A percentile compares a stretch with the other conserved stretches of the same genome.
phyloP scores from a whole-genome alignment of 1,140 invertebrate species.

The Halyomorpha halys region DNA sequence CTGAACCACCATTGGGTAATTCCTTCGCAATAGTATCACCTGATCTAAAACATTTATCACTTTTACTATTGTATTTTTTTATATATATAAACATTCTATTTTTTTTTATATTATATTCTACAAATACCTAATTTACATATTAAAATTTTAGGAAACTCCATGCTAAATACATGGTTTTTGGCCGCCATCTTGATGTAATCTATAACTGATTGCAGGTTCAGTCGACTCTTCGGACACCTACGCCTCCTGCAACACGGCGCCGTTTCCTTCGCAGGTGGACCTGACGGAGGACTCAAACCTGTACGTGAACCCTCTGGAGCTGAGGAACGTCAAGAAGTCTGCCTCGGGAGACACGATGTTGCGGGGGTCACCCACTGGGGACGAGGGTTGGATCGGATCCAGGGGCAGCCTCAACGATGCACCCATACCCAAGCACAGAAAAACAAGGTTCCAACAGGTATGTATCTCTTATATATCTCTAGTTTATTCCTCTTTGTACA shows the following conservation, averaged over 20 bases:
- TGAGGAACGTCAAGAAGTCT: constrained; percentile 54
- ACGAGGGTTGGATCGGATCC: constrained; percentile 42
- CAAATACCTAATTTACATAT: too few relatives aligned
- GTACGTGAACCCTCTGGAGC: constrained; percentile 74
- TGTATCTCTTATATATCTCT: too few relatives aligned
- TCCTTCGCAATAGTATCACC: too few relatives aligned
- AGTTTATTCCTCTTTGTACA: too few relatives aligned
- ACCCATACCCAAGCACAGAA: constrained; percentile 66
- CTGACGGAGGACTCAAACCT: constrained; percentile 63
- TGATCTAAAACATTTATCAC: too few relatives aligned
- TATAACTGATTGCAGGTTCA: constrained; percentile 51
- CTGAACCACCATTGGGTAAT: too few relatives aligned
- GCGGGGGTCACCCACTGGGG: constrained; percentile 41
- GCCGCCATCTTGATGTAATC: too few relatives aligned
- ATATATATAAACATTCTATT: too few relatives aligned
- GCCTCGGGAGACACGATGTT: constrained; percentile 62
- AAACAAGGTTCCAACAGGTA: constrained; percentile 68
- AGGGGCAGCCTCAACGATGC: constrained; percentile 54
- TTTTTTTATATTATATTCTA: too few relatives aligned
- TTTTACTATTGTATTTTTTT: too few relatives aligned
- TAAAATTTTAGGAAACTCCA: too few relatives aligned
- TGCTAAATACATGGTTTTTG: too few relatives aligned
- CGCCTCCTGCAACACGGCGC: constrained; percentile 90
- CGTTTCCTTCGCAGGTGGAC: constrained; percentile 69
- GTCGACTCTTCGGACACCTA: constrained; percentile 84